These are phyloP conservation scores for Mormyrops boulengeri DNA, from an alignment of 2,797 vertebrate species.

Conservation along the genomic window DNA sequence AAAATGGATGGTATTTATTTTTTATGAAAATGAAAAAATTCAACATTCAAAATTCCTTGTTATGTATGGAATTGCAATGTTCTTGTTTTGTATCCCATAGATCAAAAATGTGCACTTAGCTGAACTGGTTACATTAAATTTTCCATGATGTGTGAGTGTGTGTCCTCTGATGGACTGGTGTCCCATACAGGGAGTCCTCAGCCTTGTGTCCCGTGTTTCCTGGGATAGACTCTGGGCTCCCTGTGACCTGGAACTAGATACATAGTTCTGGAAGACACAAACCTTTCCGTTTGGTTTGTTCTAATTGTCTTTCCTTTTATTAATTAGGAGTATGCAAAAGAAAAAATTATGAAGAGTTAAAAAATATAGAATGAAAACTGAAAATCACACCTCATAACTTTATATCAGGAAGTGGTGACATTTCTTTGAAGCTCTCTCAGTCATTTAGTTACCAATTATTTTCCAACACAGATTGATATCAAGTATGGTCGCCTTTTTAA, in stretches of 20 bases:
- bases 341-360: not conserved
- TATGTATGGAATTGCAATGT: not conserved
- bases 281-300: not conserved
- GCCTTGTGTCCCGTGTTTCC: not conserved
- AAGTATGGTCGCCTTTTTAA: not conserved
- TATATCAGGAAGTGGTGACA: not conserved
- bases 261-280: not conserved
- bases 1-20: not conserved
- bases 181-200: not conserved
- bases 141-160: not conserved
- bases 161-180: not conserved
- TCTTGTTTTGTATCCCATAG: not conserved
- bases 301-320: not conserved
- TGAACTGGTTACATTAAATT: not conserved
- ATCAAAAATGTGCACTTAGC: not conserved
- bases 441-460: not conserved
- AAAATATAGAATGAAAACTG: not conserved
- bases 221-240: not conserved
- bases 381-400: not conserved
- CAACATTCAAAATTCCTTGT: not conserved
- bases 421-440: not conserved
- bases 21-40: not conserved
- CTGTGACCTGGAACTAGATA: not conserved
- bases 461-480: not conserved
- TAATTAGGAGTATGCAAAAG: not conserved